phyloP scores from a whole-genome alignment of 2,113 vertebrate species.

The Cacatua alba region DNA sequence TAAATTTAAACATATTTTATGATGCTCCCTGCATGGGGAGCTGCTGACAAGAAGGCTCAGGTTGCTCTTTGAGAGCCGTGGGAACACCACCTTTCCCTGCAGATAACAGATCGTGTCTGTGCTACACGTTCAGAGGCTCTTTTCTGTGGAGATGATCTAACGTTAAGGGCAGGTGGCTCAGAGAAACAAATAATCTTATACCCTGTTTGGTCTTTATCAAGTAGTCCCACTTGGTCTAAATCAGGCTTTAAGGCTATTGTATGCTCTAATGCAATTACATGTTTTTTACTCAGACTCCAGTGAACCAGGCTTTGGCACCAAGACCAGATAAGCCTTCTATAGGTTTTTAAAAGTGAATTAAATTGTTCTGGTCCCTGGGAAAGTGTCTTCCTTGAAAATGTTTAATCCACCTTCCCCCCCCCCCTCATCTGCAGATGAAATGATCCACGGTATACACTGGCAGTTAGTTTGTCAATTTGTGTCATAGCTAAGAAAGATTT shows the following conservation, averaged over 20 bases:
- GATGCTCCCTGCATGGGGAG: background rate
- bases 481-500: background rate
- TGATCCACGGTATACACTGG: background rate
- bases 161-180: slow-evolving; percentile 64
- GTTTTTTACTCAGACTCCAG: slow-evolving; percentile 50
- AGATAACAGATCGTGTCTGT: slow-evolving; percentile 22
- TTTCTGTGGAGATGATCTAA: slow-evolving; percentile 46
- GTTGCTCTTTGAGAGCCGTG: slow-evolving; percentile 68
- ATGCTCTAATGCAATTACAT: slow-evolving; percentile 70
- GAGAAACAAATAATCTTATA: slow-evolving; percentile 61
- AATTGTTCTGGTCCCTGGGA: slow-evolving; percentile 66
- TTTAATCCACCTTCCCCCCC: too few species aligned
- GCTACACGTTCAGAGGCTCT: background rate
- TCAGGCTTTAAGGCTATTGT: slow-evolving; percentile 68
- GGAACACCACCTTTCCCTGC: slow-evolving; percentile 50
- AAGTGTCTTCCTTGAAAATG: slow-evolving; percentile 70
- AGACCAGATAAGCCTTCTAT: slow-evolving; percentile 54
- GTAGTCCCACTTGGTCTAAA: slow-evolving; percentile 47
- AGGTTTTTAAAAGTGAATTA: slow-evolving; percentile 55
- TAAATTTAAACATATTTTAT: background rate
- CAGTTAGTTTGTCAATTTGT: background rate
- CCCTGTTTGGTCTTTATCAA: slow-evolving; percentile 63
- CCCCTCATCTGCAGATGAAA: background rate
- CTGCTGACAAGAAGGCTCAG: background rate
- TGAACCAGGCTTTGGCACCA: slow-evolving; percentile 53